Base-by-base conservation (phyloP, 53 echinoderm and acorn worm genomes). In the Mesocentrotus franciscanus region DNA sequence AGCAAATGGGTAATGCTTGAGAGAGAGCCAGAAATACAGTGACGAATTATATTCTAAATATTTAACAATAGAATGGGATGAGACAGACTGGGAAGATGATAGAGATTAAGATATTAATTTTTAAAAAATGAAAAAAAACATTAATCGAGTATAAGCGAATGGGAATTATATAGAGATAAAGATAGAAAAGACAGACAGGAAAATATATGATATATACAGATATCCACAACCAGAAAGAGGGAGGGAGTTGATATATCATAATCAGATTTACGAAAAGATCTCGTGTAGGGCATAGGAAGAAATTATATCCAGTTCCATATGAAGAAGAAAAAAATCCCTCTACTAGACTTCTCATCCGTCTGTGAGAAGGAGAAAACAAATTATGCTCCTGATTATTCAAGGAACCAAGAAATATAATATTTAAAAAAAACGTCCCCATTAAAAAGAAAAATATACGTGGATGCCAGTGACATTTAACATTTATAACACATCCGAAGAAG, bases 381-480 rank as follows among this genome's bases (percentile, higher is more conserved):
- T 49, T 62, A 62, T 9, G 62, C 18, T 9, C 7, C 62, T 16
- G 18, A 4, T 49, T 9, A 62, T 9, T 9, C 7, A 62, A 62
- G 18, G 17, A 16, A 62, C 62, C 62, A 14, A 62, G 1, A 62
- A 62, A 14, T 62, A 16, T 16, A 62, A 62, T 1, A 16, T 27
- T 72, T 29, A 11, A 9, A 32, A 9, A 32, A 74, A 74, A 32
- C 12, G 74, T 74, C 32, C 11, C 2, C 11, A 74, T 30, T 8
- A 29, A 14, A 30, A 13, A 2, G 6, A 30, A 74, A 0, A 30
- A 74, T 10, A 29, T 0, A 74, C 42, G 10, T 8, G 87, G n/a
- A 87, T 58, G 87, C 58, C 58, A n/a, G 16, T 58, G 87, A 58
- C 87, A 87, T 87, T 58, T 87, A 58, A 87, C 58, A 87, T 87